A percentile compares a stretch with the other conserved stretches of the same genome.
These are phyloP conservation scores for Agelastica alni DNA, from an alignment of 2,888 invertebrate species.

Conservation along the genomic window DNA sequence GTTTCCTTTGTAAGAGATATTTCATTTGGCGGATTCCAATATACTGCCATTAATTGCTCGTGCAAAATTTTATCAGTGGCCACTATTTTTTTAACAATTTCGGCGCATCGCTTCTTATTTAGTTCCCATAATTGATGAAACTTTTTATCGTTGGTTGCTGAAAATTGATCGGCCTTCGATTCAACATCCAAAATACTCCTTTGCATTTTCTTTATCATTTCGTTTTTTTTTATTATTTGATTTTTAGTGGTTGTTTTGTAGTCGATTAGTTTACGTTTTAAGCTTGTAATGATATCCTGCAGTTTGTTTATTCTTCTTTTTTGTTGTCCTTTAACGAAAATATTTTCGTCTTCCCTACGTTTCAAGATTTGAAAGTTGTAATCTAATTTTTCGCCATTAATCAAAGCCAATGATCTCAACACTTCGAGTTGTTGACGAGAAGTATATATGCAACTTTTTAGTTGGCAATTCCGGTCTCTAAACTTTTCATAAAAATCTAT, in stretches of 20 bases:
- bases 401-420: constrained; percentile 76
- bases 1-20: constrained; percentile 54
- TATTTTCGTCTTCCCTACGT: constrained; percentile 86
- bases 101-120: constrained; percentile 60
- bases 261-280: constrained; percentile 68
- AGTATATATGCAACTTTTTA: constrained; percentile 72
- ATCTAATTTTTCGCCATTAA: constrained; percentile 88
- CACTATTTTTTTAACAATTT: constrained; percentile 61
- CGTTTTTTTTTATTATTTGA: constrained; percentile 69
- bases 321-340: constrained; percentile 77
- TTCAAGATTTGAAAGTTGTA: constrained; percentile 88
- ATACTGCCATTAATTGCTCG: constrained; percentile 65
- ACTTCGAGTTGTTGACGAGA: constrained; percentile 79
- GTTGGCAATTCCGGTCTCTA: constrained; percentile 69
- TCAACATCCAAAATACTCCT: constrained; percentile 70
- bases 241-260: constrained; percentile 67
- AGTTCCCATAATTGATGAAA: constrained; percentile 66
- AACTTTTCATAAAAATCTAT: constrained; percentile 74
- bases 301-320: constrained; percentile 77
- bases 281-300: constrained; percentile 69
- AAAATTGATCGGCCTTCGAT: constrained; percentile 70
- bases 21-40: constrained; percentile 60
- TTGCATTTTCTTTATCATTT: constrained; percentile 70
- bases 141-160: constrained; percentile 66
- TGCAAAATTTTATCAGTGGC: constrained; percentile 64